Percentiles rank a stretch among this genome's conserved stretches.
phyloP scores from a whole-genome alignment of 2,797 vertebrate species.

The Tenualosa thibaudeaui region DNA sequence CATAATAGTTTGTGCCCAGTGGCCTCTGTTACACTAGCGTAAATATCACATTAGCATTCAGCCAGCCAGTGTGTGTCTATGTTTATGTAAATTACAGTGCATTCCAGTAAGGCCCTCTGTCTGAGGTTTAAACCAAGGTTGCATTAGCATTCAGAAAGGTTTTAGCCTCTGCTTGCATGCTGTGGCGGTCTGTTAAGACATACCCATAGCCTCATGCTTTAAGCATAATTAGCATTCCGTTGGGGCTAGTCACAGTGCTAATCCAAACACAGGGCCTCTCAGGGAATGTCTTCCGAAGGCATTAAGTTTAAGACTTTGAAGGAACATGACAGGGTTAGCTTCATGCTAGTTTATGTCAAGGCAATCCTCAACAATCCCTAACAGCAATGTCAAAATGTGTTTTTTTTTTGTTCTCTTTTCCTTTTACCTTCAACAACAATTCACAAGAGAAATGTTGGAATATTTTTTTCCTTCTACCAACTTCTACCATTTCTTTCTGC shows the following conservation, averaged over 20 bases:
- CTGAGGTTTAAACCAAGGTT: conserved; percentile 10
- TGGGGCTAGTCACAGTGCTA: conserved; percentile 23
- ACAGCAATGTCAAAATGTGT: not conserved
- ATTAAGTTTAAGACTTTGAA: conserved; percentile 5
- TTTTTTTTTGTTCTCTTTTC: not conserved
- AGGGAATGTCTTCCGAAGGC: not conserved
- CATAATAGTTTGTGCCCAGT: not conserved
- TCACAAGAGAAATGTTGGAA: not conserved
- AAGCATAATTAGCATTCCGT: conserved; percentile 14
- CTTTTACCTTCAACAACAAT: not conserved
- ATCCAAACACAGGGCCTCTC: conserved; percentile 2
- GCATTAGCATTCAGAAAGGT: conserved; percentile 1
- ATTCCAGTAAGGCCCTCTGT: not conserved
- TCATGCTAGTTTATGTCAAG: not conserved
- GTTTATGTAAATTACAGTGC: not conserved
- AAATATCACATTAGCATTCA: not conserved
- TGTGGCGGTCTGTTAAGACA: not conserved
- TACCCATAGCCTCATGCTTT: not conserved
- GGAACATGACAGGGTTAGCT: not conserved
- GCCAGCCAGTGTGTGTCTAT: not conserved
- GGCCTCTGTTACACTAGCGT: not conserved
- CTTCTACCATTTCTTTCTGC: not conserved
- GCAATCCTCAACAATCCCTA: not conserved
- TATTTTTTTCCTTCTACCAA: not conserved
- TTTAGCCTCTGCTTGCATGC: not conserved